Percentiles rank a stretch among this genome's conserved stretches.
Conservation (phyloP, 2,797 vertebrate genomes). For the Chelidonichthys spinosus region DNA sequence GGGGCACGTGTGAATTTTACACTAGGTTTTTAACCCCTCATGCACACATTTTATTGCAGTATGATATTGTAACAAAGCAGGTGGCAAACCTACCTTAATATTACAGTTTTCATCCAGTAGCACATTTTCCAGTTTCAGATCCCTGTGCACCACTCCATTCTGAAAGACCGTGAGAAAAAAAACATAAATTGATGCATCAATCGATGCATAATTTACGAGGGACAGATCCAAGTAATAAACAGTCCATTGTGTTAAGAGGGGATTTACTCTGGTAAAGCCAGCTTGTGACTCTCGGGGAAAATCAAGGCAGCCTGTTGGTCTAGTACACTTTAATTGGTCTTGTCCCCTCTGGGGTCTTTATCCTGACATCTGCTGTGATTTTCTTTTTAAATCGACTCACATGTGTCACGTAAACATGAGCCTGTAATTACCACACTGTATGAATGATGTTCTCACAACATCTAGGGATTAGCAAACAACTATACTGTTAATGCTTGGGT, state of each 20-base stretch:
- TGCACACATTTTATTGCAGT: conserved; percentile 14
- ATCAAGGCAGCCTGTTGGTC: conserved; percentile 63
- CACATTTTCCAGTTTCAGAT: conserved; percentile 99
- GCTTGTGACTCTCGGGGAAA: conserved; percentile 61
- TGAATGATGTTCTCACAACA: conserved; percentile 78
- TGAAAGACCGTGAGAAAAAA: conserved; percentile 73
- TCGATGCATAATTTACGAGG: conserved; percentile 51
- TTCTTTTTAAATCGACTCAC: conserved; percentile 61
- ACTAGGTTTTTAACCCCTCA: conserved; percentile 8
- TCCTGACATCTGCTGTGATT: conserved; percentile 76
- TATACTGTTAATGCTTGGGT: conserved; percentile 53
- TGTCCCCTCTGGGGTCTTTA: conserved; percentile 61
- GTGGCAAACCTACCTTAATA: conserved; percentile 90
- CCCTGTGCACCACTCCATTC: conserved; percentile 98
- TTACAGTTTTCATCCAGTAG: conserved; percentile 99
- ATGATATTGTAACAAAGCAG: conserved; percentile 10
- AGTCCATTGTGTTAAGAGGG: conserved; percentile 52
- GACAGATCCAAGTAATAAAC: conserved; percentile 39
- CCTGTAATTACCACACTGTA: conserved; percentile 75
- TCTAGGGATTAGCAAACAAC: conserved; percentile 68
- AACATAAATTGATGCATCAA: conserved; percentile 29
- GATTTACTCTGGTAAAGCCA: conserved; percentile 57
- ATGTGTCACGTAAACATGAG: conserved; percentile 77
- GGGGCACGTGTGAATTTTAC: conserved; percentile 4
- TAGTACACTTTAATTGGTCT: conserved; percentile 69